Conservation (phyloP, 2,888 invertebrate genomes). For the Cheilosia scutellata region DNA sequence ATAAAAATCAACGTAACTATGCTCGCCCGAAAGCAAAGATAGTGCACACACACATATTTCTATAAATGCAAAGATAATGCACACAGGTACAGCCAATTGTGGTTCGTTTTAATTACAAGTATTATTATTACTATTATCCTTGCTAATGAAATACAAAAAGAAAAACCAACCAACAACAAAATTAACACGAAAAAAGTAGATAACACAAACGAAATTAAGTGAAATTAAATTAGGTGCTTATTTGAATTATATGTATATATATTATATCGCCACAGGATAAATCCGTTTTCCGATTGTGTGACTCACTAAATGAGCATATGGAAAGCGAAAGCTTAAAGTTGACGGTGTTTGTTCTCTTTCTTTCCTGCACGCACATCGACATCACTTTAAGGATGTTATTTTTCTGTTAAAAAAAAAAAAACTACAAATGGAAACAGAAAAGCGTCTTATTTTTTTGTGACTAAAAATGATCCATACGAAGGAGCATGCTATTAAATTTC, state of each 20-base stretch:
- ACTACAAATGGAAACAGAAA: background rate
- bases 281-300: slow-evolving; percentile 43
- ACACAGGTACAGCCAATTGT: background rate
- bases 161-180: background rate
- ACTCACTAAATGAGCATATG: slow-evolving; percentile 43
- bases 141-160: background rate
- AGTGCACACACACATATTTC: background rate
- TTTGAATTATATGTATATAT: slow-evolving; percentile 22
- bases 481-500: slow-evolving; percentile 43
- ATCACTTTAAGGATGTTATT: slow-evolving; percentile 34
- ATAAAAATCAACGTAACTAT: slow-evolving; percentile 10
- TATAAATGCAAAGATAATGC: background rate
- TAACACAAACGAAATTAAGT: slow-evolving; percentile 21
- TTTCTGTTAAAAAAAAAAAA: background rate
- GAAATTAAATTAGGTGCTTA: slow-evolving; percentile 39
- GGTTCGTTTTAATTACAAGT: slow-evolving; percentile 6
- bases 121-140: slow-evolving; percentile 27
- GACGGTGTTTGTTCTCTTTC: slow-evolving; percentile 25
- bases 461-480: background rate
- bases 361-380: background rate
- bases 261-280: slow-evolving; percentile 27
- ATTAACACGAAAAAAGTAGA: background rate
- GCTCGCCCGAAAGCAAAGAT: background rate
- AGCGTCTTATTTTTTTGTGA: background rate
- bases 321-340: slow-evolving; percentile 65